Evolutionary conservation across 2,797 vertebrate genomes (phyloP).

Genomic region (Neoniphon sammara): DNA sequence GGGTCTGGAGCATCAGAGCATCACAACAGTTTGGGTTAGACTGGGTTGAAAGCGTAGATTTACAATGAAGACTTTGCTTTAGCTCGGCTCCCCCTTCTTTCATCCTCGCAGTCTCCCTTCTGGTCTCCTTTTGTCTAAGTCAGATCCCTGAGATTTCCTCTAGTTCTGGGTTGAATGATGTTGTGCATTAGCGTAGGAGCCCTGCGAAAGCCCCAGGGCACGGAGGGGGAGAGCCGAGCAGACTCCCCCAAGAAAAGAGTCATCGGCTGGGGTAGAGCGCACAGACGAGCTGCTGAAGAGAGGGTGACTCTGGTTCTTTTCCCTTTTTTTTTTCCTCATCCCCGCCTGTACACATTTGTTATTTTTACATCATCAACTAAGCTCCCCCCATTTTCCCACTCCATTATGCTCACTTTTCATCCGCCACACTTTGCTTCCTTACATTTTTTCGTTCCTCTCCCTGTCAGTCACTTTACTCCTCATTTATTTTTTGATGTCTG

Average conservation of each 20-base stretch:
- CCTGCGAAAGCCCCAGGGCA: conserved; percentile 65
- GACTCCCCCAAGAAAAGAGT: conserved; percentile 65
- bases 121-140: conserved; percentile 13
- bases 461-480: conserved; percentile 16
- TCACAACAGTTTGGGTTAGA: neutral
- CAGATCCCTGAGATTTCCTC: conserved; percentile 53
- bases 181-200: conserved; percentile 69
- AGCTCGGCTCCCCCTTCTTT: neutral
- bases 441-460: neutral
- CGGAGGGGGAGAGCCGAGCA: conserved; percentile 50
- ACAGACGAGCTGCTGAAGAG: conserved; percentile 65
- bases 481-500: conserved; percentile 6
- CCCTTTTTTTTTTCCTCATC: conserved; percentile 9
- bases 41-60: neutral
- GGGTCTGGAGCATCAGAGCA: neutral
- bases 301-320: conserved; percentile 39
- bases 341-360: conserved; percentile 24
- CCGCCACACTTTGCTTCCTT: neutral
- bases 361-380: conserved; percentile 53
- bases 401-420: conserved; percentile 20
- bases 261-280: conserved; percentile 58
- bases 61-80: conserved; percentile 2
- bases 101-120: conserved; percentile 3
- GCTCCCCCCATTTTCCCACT: conserved; percentile 30
- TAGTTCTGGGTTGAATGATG: conserved; percentile 69